phyloP scores from a whole-genome alignment of 2,797 vertebrate species.

The Austrolebias charrua region DNA sequence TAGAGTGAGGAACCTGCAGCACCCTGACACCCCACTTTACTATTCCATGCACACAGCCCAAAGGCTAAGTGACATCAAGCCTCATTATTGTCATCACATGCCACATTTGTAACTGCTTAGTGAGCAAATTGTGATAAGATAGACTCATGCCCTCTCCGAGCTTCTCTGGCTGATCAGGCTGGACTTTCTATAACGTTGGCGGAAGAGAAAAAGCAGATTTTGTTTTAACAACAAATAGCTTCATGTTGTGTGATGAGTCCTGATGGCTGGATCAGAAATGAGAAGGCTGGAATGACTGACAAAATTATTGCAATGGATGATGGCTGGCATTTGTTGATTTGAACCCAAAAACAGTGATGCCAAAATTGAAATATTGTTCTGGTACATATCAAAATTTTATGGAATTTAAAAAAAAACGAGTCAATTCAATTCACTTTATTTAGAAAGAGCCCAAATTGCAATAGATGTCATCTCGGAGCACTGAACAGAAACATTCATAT shows the following conservation, averaged over 20 bases:
- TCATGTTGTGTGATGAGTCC: neutral
- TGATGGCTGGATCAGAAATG: slow-evolving; percentile 10
- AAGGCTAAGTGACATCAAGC: slow-evolving; percentile 91
- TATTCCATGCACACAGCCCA: slow-evolving; percentile 84
- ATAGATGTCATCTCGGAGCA: no score
- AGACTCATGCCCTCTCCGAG: slow-evolving; percentile 78
- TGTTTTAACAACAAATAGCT: slow-evolving; percentile 4
- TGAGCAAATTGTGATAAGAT: slow-evolving; percentile 93
- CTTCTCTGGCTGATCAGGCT: slow-evolving; percentile 72
- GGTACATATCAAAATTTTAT: no score
- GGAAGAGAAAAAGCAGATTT: slow-evolving; percentile 21
- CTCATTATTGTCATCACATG: slow-evolving; percentile 96
- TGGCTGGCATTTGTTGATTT: no score
- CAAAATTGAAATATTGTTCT: no score
- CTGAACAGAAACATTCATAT: no score
- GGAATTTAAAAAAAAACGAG: no score
- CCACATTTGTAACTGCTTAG: slow-evolving; percentile 94
- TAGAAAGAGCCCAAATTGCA: no score
- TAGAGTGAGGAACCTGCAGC: slow-evolving; percentile 61
- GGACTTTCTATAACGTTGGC: slow-evolving; percentile 67
- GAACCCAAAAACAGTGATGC: no score
- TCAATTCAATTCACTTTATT: no score
- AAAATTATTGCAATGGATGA: slow-evolving; percentile 1
- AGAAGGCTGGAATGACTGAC: slow-evolving; percentile 25
- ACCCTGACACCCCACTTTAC: slow-evolving; percentile 77